phyloP scores from a whole-genome alignment of 2,888 invertebrate genomes.

The Agriopis aurantiaria region DNA sequence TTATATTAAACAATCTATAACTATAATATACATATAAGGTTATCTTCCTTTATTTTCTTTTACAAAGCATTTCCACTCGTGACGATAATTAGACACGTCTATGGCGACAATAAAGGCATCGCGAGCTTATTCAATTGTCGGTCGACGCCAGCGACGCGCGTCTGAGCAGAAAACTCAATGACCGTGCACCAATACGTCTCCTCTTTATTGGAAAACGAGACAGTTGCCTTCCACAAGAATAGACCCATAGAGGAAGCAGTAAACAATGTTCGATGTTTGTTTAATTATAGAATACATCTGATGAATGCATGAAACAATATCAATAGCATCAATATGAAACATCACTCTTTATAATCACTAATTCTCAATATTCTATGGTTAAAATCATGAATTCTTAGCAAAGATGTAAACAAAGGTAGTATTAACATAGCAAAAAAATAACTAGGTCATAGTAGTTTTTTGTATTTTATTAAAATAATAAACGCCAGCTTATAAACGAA shows the following conservation, averaged over 20 bases:
- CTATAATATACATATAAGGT: background rate
- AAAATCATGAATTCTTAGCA: no score
- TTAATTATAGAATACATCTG: no score
- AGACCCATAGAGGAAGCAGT: constrained; percentile 50
- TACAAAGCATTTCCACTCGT: background rate
- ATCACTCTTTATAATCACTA: no score
- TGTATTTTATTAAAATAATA: no score
- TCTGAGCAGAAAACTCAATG: constrained; percentile 81
- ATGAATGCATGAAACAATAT: no score
- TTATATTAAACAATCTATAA: background rate
- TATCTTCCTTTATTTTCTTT: background rate
- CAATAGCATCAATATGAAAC: no score
- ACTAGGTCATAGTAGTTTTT: no score
- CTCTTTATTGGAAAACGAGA: constrained; percentile 82
- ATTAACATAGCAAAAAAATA: no score
- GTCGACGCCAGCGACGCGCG: constrained; percentile 60
- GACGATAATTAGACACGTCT: constrained; percentile 39
- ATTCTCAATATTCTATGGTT: no score
- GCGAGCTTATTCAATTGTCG: constrained; percentile 62
- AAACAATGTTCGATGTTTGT: constrained; percentile 18
- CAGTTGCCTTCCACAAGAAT: constrained; percentile 76
- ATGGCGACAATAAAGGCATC: constrained; percentile 49
- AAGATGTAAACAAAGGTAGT: no score
- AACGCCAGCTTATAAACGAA: no score
- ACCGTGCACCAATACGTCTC: constrained; percentile 78